Evolutionary conservation across 2,888 invertebrate genomes (phyloP), one percentile per base, ranked within the genome.

Genomic region (Tenthredo distinguenda): DNA sequence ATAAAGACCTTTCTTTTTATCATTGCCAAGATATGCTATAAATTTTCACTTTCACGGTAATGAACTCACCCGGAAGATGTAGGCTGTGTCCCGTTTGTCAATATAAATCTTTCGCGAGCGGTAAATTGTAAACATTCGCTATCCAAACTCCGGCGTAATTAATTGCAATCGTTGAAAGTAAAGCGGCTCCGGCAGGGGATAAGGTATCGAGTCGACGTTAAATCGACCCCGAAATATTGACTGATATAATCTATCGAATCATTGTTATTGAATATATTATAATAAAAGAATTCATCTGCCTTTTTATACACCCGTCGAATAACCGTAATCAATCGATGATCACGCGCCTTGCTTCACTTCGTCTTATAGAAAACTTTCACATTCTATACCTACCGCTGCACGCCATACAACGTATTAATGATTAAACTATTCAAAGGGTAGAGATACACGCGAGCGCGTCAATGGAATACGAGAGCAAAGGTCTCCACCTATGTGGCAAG

Each of bases 341-440:
- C 84, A 43, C 72, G 81, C 82, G 76, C 50, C 72, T 76, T 86
- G 62, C 74, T 47, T 81, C 65, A 81, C 62, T 62, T 81, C 43
- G 40, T 71, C 37, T 37, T 55, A 47, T 68, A 65, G 84, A 84
- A 62, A 86, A 90, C 90, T 90, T 90, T 90, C 90, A 90, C 90
- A 90, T 90, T 90, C 88, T 77, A 77, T 40, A 40, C 47, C 47
- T 55, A 55, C 74, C 34, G 50, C 21, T 55, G 50, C 77, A 77
- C 77, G 47, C 50, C 50, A 76, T 72, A 31, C 15, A 21, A 55
- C 18, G 86, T 88, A 90, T 90, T 88, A 89, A 88, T 87, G 88
- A 90, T 89, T 90, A 90, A 89, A 86, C 87, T 87, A 88, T 88
- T 87, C 88, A 87, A 89, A 90, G 88, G 89, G 88, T 87, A 88